Conservation (phyloP, 2,113 vertebrate species). For the Calyptomena viridis region DNA sequence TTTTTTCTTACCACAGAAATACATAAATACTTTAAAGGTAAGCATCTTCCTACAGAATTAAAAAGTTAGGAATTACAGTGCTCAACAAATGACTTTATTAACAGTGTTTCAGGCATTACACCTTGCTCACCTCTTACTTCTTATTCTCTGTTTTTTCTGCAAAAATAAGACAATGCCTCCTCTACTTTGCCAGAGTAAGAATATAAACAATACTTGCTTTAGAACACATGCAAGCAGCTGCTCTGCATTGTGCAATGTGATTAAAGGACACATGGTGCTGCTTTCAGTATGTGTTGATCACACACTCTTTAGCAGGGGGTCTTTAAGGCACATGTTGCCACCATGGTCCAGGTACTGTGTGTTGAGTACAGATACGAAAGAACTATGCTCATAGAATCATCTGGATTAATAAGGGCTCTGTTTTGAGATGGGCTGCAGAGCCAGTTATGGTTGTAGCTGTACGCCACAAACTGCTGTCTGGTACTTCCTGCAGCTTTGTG, state of each 20-base stretch:
- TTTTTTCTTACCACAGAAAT: neutral
- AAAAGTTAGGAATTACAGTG: neutral
- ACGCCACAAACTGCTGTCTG: neutral
- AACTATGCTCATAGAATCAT: neutral
- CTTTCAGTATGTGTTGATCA: neutral
- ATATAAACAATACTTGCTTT: neutral
- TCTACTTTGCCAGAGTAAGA: neutral
- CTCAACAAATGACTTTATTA: neutral
- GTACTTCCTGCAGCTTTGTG: neutral
- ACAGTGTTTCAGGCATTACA: neutral
- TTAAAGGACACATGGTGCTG: neutral
- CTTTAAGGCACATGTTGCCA: neutral
- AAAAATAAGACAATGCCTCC: neutral
- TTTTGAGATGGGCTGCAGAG: neutral
- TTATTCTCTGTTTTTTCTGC: neutral
- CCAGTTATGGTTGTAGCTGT: neutral
- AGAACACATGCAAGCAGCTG: neutral
- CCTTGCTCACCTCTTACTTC: neutral
- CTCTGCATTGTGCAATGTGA: neutral
- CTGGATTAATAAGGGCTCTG: neutral
- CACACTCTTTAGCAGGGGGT: neutral
- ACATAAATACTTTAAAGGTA: neutral
- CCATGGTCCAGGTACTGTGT: neutral
- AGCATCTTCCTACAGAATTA: neutral
- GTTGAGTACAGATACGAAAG: neutral